Percentiles rank a stretch among this genome's conserved stretches.
Evolutionary conservation across 1,140 invertebrate genomes (phyloP).

Genomic region (Stratiolaelaps scimitus): DNA sequence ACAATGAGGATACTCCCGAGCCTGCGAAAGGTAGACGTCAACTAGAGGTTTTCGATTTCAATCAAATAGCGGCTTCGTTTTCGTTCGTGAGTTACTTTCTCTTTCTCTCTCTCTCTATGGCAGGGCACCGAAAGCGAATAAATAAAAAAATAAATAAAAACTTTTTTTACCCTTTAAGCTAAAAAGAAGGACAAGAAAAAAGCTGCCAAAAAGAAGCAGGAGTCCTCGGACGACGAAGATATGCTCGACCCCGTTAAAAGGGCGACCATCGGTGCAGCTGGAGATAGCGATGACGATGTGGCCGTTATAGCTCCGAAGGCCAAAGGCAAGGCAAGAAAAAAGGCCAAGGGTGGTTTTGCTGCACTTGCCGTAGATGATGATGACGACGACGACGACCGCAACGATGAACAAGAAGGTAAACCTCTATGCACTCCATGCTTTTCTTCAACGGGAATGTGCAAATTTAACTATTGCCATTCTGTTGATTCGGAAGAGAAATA

Average conservation of each 20-base stretch:
- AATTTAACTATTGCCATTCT: too few species aligned
- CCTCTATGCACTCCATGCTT: background rate
- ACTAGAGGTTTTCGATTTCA: too few species aligned
- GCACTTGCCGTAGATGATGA: constrained; percentile 21
- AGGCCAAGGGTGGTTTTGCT: background rate
- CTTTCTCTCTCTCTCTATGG: too few species aligned
- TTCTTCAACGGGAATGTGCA: too few species aligned
- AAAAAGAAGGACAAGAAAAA: constrained; percentile 30
- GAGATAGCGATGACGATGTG: constrained; percentile 31
- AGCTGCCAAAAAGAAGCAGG: constrained; percentile 20
- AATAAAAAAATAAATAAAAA: background rate
- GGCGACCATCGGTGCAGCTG: constrained; percentile 23
- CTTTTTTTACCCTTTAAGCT: background rate
- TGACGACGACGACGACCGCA: constrained; percentile 30
- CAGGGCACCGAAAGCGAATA: too few species aligned
- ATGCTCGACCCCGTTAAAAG: background rate
- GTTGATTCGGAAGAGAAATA: too few species aligned
- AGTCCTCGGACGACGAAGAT: background rate
- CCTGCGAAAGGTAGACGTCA: background rate
- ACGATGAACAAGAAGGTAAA: constrained; percentile 8
- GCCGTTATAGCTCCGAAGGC: background rate
- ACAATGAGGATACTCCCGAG: background rate
- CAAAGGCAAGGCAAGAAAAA: constrained; percentile 29
- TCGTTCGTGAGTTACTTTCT: background rate
- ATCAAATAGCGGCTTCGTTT: too few species aligned